A percentile compares a stretch with the other conserved stretches of the same genome.
Conservation (phyloP, 2,113 vertebrate genomes). For the Rana temporaria region DNA sequence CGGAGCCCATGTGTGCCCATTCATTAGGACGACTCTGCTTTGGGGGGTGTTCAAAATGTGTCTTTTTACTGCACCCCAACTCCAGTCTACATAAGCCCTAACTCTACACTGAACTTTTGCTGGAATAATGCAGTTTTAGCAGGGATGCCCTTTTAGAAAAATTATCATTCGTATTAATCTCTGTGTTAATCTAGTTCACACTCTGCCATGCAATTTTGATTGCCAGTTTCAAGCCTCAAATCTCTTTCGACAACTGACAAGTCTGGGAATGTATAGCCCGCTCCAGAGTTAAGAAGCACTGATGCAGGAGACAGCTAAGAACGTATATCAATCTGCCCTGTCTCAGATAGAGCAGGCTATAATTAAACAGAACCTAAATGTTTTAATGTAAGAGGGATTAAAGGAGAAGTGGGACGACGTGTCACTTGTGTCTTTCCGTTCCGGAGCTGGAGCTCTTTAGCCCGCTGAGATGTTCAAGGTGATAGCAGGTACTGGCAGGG, state of each 20-base stretch:
- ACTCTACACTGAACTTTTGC: no score
- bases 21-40: no score
- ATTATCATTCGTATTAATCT: no score
- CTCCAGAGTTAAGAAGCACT: slow-evolving; percentile 5
- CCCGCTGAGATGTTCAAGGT: slow-evolving; percentile 33
- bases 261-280: not conserved
- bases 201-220: no score
- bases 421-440: slow-evolving; percentile 28
- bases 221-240: no score
- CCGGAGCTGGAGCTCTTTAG: not conserved
- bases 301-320: slow-evolving; percentile 2
- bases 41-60: no score
- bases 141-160: no score
- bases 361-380: slow-evolving; percentile 2
- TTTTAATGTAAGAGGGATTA: not conserved
- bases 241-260: slow-evolving; percentile 12
- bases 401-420: not conserved
- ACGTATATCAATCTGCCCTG: slow-evolving; percentile 18
- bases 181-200: no score
- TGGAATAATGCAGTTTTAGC: no score
- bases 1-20: no score
- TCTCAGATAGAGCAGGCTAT: slow-evolving; percentile 19
- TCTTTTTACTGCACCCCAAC: no score
- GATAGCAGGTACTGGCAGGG: slow-evolving; percentile 42
- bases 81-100: no score